Percentiles rank a stretch among this genome's conserved stretches.
phyloP scores from a whole-genome alignment of 2,113 vertebrate species.

The Petrocephalus microphthalmus region DNA sequence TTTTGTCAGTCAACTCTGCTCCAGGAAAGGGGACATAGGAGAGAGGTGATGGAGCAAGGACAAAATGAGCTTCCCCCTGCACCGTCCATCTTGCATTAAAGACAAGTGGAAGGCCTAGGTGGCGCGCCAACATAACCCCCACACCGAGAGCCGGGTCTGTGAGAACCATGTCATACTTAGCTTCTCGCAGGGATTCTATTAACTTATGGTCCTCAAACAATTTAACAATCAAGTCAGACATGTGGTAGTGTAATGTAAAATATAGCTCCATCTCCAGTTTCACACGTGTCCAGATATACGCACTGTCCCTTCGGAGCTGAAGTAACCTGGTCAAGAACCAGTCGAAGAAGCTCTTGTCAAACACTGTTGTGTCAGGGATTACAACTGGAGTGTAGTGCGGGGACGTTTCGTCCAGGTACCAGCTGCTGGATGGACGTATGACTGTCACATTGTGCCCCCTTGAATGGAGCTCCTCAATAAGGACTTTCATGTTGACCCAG shows the following conservation, averaged over 20 bases:
- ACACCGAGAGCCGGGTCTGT: conserved; percentile 29
- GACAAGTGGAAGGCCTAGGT: conserved; percentile 33
- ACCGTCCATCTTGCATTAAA: conserved; percentile 33
- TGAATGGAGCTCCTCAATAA: conserved; percentile 44
- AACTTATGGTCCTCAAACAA: conserved; percentile 20
- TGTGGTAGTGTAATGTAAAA: accelerated
- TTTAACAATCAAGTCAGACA: conserved; percentile 19
- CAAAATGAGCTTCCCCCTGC: conserved; percentile 32
- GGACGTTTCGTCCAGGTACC: conserved; percentile 16
- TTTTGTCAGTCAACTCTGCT: conserved; percentile 31
- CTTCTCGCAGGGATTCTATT: conserved; percentile 1
- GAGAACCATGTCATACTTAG: conserved; percentile 33
- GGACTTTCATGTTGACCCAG: conserved; percentile 29
- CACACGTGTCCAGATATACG: conserved; percentile 25
- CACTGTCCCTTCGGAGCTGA: conserved; percentile 36
- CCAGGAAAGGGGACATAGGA: conserved; percentile 34
- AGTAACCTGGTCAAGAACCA: conserved; percentile 23
- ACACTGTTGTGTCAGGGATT: neutral
- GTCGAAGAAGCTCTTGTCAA: conserved; percentile 30
- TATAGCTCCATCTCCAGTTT: neutral
- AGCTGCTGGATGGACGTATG: conserved; percentile 32
- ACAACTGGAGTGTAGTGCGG: conserved; percentile 18
- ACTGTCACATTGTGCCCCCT: conserved; percentile 45
- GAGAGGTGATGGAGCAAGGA: conserved; percentile 31
- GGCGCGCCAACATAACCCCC: conserved; percentile 31